Evolutionary conservation across 2,113 vertebrate species (phyloP).

Genomic region (Malaclemys terrapin): DNA sequence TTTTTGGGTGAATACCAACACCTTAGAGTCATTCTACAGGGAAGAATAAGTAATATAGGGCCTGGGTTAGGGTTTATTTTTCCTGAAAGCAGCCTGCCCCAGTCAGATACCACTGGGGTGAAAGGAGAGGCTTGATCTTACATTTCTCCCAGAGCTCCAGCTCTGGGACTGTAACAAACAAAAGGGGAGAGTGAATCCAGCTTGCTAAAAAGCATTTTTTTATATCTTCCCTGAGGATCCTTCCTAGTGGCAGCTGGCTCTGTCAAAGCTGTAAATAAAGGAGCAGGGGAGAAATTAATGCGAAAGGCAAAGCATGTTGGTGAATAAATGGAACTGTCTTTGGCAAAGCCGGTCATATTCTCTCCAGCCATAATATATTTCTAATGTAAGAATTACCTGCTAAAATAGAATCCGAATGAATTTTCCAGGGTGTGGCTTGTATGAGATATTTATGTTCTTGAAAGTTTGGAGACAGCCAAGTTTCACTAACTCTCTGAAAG

Average conservation of each 20-base stretch:
- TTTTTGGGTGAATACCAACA: too few species aligned
- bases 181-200: not conserved
- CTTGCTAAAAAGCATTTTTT: not conserved
- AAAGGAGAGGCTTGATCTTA: not conserved
- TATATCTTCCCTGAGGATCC: not conserved
- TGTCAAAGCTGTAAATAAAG: not conserved
- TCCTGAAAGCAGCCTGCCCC: not conserved
- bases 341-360: not conserved
- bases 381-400: not conserved
- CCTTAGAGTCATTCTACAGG: not conserved
- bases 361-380: not conserved
- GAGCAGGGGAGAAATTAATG: not conserved
- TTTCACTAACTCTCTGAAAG: not conserved
- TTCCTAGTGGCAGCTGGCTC: not conserved
- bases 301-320: not conserved
- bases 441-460: not conserved
- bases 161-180: not conserved
- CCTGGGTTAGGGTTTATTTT: not conserved
- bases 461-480: not conserved
- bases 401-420: not conserved
- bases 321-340: not conserved
- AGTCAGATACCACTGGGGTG: not conserved
- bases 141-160: not conserved
- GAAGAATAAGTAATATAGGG: too few species aligned
- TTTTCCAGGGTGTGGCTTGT: not conserved